These are phyloP conservation scores for Rhinogobius similis DNA, from an alignment of 2,113 vertebrate species.

Conservation along the genomic window DNA sequence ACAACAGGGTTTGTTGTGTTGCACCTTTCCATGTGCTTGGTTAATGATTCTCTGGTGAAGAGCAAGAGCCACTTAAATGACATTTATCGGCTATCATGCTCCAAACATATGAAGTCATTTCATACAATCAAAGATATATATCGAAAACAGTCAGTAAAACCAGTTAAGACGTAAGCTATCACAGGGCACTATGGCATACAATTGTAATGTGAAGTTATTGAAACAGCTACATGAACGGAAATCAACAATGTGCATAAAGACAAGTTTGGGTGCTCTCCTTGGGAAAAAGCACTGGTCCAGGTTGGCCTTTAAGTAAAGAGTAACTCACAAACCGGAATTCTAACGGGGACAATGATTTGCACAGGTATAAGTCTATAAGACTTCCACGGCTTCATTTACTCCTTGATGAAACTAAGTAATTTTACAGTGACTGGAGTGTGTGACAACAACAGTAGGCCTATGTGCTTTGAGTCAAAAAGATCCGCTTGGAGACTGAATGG, in stretches of 20 bases:
- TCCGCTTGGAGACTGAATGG: background rate
- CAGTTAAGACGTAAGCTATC: constrained; percentile 48
- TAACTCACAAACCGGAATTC: background rate
- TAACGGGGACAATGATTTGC: background rate
- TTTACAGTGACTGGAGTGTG: background rate
- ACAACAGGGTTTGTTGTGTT: constrained; percentile 25
- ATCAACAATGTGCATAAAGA: constrained; percentile 49
- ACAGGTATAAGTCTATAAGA: background rate
- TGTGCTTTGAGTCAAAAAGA: background rate
- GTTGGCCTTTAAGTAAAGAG: constrained; percentile 19
- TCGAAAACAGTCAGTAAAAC: constrained; percentile 64
- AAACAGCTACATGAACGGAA: constrained; percentile 38
- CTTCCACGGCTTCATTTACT: background rate
- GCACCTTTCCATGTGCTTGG: background rate
- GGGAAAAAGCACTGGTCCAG: constrained; percentile 14
- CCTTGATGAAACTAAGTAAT: background rate
- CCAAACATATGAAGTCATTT: constrained; percentile 66
- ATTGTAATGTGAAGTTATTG: constrained; percentile 27
- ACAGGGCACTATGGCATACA: constrained; percentile 51
- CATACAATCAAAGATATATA: constrained; percentile 63
- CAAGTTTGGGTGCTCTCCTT: constrained; percentile 24
- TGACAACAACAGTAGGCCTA: background rate
- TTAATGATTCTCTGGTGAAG: background rate
- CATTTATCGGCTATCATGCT: constrained; percentile 60
- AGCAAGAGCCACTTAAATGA: constrained; percentile 55